These are phyloP conservation scores for Sigmodon hispidus DNA, from an alignment of 2,113 vertebrate genomes.

Conservation along the genomic window DNA sequence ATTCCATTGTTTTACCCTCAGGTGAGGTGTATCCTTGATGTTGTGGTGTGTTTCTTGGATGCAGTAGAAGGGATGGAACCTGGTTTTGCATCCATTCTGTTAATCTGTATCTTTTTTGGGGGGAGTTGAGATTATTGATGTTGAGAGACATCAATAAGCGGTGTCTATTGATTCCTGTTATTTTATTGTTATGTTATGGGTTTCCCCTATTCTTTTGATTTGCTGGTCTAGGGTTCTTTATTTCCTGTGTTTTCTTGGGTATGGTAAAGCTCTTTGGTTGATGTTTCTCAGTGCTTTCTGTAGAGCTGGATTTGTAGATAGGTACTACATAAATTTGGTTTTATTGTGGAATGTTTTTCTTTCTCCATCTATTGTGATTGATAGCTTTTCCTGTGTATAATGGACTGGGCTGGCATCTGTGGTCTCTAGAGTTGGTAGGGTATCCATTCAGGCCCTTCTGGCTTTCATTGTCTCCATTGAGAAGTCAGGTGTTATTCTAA, in stretches of 20 bases:
- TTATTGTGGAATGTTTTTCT: background rate
- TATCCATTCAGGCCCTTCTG: background rate
- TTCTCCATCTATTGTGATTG: background rate
- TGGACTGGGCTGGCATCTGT: background rate
- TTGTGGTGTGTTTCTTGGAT: background rate
- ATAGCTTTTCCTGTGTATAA: background rate
- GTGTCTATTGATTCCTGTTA: background rate
- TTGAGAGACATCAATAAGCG: background rate
- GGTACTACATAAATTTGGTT: background rate
- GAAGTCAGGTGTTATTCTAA: background rate
- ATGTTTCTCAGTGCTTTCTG: background rate
- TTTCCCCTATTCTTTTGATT: background rate
- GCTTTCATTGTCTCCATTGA: background rate
- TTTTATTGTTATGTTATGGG: background rate
- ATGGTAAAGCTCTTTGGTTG: background rate
- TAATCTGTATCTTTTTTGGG: background rate
- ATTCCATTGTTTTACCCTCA: background rate
- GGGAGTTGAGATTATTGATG: background rate
- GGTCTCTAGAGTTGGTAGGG: background rate
- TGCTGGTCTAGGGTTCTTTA: background rate
- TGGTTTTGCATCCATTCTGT: background rate
- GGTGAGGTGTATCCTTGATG: background rate
- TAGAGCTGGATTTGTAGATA: background rate
- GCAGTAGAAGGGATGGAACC: background rate
- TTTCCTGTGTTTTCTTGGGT: background rate